phyloP scores from a whole-genome alignment of 2,113 vertebrate genomes.

The human (Homo sapiens) region DNA sequence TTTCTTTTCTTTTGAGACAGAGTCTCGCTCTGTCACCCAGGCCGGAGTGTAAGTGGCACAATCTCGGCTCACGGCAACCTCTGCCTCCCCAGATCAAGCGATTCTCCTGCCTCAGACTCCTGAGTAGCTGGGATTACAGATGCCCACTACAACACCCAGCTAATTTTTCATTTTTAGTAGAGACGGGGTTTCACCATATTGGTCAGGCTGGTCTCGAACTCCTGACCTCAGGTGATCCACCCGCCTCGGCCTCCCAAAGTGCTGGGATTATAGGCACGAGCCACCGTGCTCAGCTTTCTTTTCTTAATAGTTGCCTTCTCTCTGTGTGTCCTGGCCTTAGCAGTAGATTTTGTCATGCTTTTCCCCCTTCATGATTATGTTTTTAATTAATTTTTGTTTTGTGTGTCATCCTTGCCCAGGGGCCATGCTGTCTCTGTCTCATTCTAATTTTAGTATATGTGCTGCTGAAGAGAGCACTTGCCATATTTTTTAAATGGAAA shows the following conservation, averaged over 20 bases:
- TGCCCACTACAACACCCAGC: too few relatives aligned
- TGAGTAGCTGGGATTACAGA: not conserved
- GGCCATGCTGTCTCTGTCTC: too few relatives aligned
- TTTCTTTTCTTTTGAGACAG: not conserved
- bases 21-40: not conserved
- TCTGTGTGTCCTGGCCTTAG: not conserved
- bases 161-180: not conserved
- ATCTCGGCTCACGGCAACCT: not conserved
- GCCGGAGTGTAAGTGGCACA: not conserved
- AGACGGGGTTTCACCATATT: too few relatives aligned
- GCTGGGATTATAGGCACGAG: not conserved
- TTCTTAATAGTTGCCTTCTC: not conserved
- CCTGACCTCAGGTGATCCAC: not conserved
- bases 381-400: too few relatives aligned
- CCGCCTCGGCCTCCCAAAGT: not conserved
- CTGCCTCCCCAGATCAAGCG: not conserved
- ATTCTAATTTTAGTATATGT: too few relatives aligned
- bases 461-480: too few relatives aligned
- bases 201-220: too few relatives aligned
- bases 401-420: too few relatives aligned
- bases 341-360: not conserved
- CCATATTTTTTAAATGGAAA: not conserved
- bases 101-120: not conserved
- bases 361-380: too few relatives aligned
- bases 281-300: fast-evolving